Conservation (phyloP, 2,888 invertebrate genomes). For the Bombylius major region DNA sequence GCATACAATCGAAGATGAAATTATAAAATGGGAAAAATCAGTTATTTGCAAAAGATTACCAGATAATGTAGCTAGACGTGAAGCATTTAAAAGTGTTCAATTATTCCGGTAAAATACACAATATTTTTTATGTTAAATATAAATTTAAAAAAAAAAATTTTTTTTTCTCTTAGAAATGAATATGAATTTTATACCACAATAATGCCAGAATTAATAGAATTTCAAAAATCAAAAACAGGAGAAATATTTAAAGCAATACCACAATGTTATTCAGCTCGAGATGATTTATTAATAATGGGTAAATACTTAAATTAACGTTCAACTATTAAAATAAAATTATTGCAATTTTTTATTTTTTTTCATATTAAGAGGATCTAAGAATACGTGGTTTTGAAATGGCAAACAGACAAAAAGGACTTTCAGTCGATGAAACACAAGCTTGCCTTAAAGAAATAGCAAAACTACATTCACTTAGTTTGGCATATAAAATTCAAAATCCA, state of each 20-base stretch:
- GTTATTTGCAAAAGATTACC: slow-evolving; percentile 61
- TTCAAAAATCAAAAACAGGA: slow-evolving; percentile 40
- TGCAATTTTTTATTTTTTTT: not conserved
- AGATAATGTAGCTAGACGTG: slow-evolving; percentile 48
- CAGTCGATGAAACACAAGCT: slow-evolving; percentile 45
- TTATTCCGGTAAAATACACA: slow-evolving; percentile 41
- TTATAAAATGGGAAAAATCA: slow-evolving; percentile 48
- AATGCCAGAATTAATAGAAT: slow-evolving; percentile 49
- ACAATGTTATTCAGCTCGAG: slow-evolving; percentile 46
- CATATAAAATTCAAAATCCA: slow-evolving; percentile 46
- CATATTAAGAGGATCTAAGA: slow-evolving; percentile 47
- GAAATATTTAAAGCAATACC: slow-evolving; percentile 45
- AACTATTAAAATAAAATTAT: slow-evolving; percentile 12
- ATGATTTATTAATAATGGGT: slow-evolving; percentile 43
- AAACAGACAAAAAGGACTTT: slow-evolving; percentile 47
- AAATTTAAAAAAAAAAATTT: too few species aligned
- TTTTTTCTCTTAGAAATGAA: slow-evolving; percentile 41
- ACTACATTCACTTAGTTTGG: slow-evolving; percentile 51
- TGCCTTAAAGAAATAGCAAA: slow-evolving; percentile 48
- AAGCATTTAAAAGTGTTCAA: slow-evolving; percentile 56
- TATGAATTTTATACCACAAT: slow-evolving; percentile 59
- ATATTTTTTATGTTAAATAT: too few species aligned
- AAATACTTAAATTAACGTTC: slow-evolving; percentile 2
- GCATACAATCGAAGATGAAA: slow-evolving; percentile 23
- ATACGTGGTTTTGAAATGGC: slow-evolving; percentile 49